Conservation (phyloP, 2,888 invertebrate genomes). For the Odontocolon sp. region DNA sequence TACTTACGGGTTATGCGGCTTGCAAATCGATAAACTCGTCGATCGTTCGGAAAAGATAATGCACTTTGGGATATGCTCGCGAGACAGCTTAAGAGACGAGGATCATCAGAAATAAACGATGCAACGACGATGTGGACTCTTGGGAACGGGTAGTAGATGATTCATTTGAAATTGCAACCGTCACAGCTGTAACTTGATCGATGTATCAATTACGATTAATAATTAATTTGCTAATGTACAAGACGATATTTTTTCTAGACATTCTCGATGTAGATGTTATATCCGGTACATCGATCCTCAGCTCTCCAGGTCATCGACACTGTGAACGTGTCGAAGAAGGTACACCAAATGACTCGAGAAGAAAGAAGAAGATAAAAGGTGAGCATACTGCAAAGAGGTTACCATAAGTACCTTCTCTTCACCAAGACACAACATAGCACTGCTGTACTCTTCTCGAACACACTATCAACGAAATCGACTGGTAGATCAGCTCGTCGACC, state of each 20-base stretch:
- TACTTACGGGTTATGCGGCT: conserved; percentile 22
- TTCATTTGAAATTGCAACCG: conserved; percentile 39
- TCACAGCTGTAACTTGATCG: conserved; percentile 41
- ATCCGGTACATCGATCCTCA: too few species aligned
- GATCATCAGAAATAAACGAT: conserved; percentile 44
- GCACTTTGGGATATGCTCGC: conserved; percentile 8
- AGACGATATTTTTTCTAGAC: neutral
- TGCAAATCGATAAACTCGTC: conserved; percentile 45
- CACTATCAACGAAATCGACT: conserved; percentile 1
- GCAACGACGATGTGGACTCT: conserved; percentile 11
- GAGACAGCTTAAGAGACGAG: conserved; percentile 37
- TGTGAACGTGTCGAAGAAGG: too few species aligned
- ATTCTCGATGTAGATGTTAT: neutral
- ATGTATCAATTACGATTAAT: conserved; percentile 52
- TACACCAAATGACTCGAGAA: neutral
- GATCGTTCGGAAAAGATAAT: conserved; percentile 39
- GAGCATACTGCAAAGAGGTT: neutral
- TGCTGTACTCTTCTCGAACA: neutral
- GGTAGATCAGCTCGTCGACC: neutral
- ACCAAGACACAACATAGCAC: neutral
- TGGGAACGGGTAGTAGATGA: conserved; percentile 41
- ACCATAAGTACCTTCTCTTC: neutral
- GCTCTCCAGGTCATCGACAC: too few species aligned
- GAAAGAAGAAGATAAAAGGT: neutral
- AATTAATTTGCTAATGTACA: conserved; percentile 24